Evolutionary conservation across 1,140 invertebrate genomes (phyloP).

Genomic region (Trialeurodes vaporariorum): DNA sequence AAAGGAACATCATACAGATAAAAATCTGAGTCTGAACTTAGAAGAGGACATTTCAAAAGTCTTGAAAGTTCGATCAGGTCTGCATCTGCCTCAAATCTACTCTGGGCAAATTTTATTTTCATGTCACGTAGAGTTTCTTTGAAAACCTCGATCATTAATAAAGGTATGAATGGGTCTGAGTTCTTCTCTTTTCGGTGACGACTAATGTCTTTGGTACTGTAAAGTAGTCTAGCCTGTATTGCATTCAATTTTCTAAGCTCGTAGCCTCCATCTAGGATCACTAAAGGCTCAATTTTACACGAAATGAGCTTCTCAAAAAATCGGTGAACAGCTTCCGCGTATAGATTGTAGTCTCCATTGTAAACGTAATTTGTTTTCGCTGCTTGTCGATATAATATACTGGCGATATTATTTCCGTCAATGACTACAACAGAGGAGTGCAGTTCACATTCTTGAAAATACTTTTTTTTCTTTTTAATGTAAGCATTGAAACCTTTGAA

Average conservation of each 20-base stretch:
- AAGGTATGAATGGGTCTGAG: background rate
- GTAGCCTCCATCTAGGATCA: background rate
- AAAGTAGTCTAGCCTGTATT: background rate
- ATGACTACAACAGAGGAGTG: background rate
- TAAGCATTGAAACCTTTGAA: background rate
- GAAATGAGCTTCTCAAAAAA: background rate
- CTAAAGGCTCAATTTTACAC: background rate
- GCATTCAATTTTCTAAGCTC: background rate
- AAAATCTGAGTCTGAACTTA: background rate
- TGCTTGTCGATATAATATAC: background rate
- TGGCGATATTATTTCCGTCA: background rate
- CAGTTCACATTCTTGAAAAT: background rate
- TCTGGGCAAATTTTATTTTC: background rate
- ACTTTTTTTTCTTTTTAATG: background rate
- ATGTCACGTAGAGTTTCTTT: background rate
- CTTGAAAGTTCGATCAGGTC: background rate
- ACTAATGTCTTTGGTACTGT: background rate
- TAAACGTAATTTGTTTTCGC: background rate
- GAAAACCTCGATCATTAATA: background rate
- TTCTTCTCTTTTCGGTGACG: background rate
- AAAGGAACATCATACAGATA: background rate
- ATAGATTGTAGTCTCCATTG: background rate
- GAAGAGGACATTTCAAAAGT: background rate
- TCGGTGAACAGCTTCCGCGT: background rate
- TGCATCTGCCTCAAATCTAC: background rate